Percentiles rank a stretch among this genome's conserved stretches.
Conservation (phyloP, 2,888 invertebrate genomes). For the Cantharis lateralis region DNA sequence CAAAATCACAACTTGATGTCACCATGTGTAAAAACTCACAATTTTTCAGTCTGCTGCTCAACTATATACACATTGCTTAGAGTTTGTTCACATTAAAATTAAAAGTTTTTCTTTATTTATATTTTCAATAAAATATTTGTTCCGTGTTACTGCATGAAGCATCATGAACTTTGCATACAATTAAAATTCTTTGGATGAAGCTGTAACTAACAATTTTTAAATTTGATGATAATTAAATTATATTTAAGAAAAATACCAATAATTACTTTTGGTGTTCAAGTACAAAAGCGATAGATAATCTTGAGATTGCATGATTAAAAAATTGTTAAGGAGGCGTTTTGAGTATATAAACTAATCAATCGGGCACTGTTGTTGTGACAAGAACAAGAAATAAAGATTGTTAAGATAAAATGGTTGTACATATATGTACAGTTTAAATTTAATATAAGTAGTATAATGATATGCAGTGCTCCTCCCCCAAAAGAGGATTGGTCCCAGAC, state of each 20-base stretch:
- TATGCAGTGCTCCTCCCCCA: constrained; percentile 41
- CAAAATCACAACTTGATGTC: too few relatives aligned
- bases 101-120: neutral
- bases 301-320: neutral
- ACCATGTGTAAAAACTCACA: too few relatives aligned
- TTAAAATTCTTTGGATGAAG: neutral
- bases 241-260: neutral
- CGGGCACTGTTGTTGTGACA: neutral
- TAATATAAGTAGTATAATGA: constrained; percentile 38
- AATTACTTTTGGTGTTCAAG: neutral
- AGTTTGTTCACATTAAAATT: too few relatives aligned
- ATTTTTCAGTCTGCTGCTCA: too few relatives aligned
- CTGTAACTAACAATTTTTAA: neutral
- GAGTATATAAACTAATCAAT: neutral
- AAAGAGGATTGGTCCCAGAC: constrained; percentile 39
- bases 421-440: constrained; percentile 18
- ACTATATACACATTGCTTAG: too few relatives aligned
- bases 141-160: too few relatives aligned
- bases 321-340: neutral
- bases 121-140: neutral
- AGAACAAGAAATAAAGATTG: neutral
- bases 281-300: neutral
- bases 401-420: constrained; percentile 33
- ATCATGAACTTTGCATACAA: neutral
- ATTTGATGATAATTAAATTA: neutral